Evolutionary conservation across 2,888 invertebrate species (phyloP), one percentile per base, ranked within the genome.

Genomic region (Apamea crenata): DNA sequence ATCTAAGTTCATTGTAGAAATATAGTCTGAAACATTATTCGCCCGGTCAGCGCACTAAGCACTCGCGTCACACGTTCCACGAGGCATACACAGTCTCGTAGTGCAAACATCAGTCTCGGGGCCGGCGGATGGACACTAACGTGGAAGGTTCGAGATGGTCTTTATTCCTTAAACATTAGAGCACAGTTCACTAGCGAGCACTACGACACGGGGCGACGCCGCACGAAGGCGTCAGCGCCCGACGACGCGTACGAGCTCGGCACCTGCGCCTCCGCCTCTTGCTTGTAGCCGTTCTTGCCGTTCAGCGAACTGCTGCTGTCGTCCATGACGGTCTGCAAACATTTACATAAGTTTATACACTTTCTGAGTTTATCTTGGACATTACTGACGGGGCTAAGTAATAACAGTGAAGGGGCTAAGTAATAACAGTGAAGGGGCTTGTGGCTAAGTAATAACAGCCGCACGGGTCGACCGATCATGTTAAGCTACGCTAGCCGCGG

Each of bases 321-420:
- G 59, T 95, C 98, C 93, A 98, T 93, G n/a, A 98, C 97, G 85
- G 98, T 97, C 98, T 98, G 97, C 2, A 96, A 95, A 84, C 65
- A 87, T 82, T 82, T 68, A 44, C 69, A 75, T 74, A 70, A 21
- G 47, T 53, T 36, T 36, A n/a, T 36, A 59, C 36, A 40, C 59
- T 12, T 18, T n/a, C n/a, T 18, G 18, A 18, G n/a, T 56, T n/a
- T 18, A 71, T 18, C 10, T 53, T 25, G 16, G 50, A 18, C 6
- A 36, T 53, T 16, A 32, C 10, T 16, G 16, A 36, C 16, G 44
- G 1, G 32, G 32, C 32, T 32, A 32, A 32, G 32, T 32, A n/a
- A n/a, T n/a, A 36, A 36, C 5, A 5, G 5, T 36, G 5, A 36
- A 36, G 36, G 36, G 36, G 36, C 36, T 47, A 47, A 47, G 16